Base-by-base conservation (phyloP, 2,888 invertebrate genomes). In the Drosophila quinaria region DNA sequence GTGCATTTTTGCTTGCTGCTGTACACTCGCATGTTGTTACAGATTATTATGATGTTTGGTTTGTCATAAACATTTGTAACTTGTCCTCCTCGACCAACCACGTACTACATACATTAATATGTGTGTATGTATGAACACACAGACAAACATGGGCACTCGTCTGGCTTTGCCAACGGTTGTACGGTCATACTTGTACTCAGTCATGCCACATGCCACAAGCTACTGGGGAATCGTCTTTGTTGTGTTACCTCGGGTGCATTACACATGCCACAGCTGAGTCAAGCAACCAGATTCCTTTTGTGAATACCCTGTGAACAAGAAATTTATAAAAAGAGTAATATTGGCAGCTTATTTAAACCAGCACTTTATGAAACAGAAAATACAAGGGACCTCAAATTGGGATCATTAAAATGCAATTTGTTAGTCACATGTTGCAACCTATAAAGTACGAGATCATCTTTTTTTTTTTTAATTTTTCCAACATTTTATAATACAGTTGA, bases 1-100 rank as follows among this genome's bases (percentile, higher is more conserved):
- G 51, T 50, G 58, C 15, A 35, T 46, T 33, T 19, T n/a, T 55
- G 22, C 35, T 19, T 9, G n/a, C 33, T 55, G 55, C 25, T 25
- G 25, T 25, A 25, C 33, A 44, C 22, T 55, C 44, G 44, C 44
- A 56, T 76, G 64, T 47, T 64, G 58, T 54, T 63, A 70, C 78
- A 78, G 72, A 81, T 85, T 87, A 84, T 87, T 87, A 87, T 84
- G 84, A 74, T 85, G 86, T 81, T 87, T 85, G 80, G 83, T 83
- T 88, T 88, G 86, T 86, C 86, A 86, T 86, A 88, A 87, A 87
- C 88, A 87, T 88, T 87, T 88, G 88, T 88, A 76, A 71, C 83
- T 78, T 81, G 85, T 81, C 70, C 78, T 19, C 25, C 4, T 17
- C 39, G 51, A 46, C 41, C 74, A 33, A 68, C 79, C 77, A 69